Evolutionary conservation across 2,797 vertebrate species (phyloP), one percentile per base, ranked within the genome.

Genomic region (Macroramphosus scolopax): DNA sequence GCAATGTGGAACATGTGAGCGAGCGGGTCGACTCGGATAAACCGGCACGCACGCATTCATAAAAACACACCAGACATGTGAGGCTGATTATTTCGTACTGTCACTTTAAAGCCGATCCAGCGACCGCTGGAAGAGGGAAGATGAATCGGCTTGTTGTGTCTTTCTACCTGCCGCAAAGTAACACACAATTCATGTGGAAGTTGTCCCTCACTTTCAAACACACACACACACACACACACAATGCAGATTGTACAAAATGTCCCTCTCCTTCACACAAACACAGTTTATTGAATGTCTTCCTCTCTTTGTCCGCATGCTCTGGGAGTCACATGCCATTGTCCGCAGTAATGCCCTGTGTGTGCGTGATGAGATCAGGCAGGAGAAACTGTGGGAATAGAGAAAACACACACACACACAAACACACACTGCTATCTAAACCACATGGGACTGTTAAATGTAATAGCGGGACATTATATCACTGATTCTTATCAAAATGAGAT

Each of bases 221-320:
- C 17, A 58, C n/a, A n/a, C n/a, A n/a, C n/a, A n/a, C n/a, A n/a
- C n/a, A n/a, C n/a, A n/a, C n/a, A n/a, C n/a, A n/a, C n/a, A 8
- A 42, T 7, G 17, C 6, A 24, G 0, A 42, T 47, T 38, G 68
- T 51, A 83, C 78, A 77, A 62, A 81, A 73, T 56, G 75, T 80
- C 56, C 63, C 37, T 18, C 22, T 51, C 26, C 51, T 43, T 77
- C 71, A n/a, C n/a, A n/a, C n/a, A n/a, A n/a, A 68, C 51, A 70
- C 57, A 49, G 80, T 80, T 83, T 75, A 78, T 41, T 64, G 65
- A 80, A 72, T 16, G 71, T 82, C 81, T 88, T 88, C 84, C 86
- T 82, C 74, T 85, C 81, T 88, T 87, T 87, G 86, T 88, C 72
- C 67, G 51, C 65, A 69, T 76, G 69, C 77, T 76, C 78, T 74